Percentiles rank a stretch among this genome's conserved stretches.
phyloP scores from a whole-genome alignment of 2,888 invertebrate genomes.

The Eustalomyia histrio region DNA sequence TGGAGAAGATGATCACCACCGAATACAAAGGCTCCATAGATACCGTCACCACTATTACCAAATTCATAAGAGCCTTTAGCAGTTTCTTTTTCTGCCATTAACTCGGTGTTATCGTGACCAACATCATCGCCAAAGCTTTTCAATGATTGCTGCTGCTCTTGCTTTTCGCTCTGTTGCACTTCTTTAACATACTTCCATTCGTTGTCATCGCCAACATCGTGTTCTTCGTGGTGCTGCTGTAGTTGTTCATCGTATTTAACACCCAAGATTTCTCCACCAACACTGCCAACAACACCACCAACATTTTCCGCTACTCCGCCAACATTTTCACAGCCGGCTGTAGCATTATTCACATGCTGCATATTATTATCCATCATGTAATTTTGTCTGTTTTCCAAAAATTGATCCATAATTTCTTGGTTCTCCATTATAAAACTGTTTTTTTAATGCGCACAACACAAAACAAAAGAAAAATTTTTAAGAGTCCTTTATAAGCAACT shows the following conservation, averaged over 20 bases:
- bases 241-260: conserved; percentile 71
- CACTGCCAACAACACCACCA: conserved; percentile 67
- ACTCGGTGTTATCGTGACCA: conserved; percentile 60
- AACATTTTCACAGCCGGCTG: conserved; percentile 49
- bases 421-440: conserved; percentile 72
- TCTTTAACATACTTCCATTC: conserved; percentile 92
- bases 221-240: conserved; percentile 66
- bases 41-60: conserved; percentile 52
- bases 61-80: conserved; percentile 60
- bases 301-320: conserved; percentile 61
- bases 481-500: conserved; percentile 43
- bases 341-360: conserved; percentile 67
- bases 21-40: conserved; percentile 38
- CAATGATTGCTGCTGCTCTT: conserved; percentile 67
- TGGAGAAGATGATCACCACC: conserved; percentile 51
- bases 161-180: conserved; percentile 81
- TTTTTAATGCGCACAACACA: conserved; percentile 14
- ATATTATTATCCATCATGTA: conserved; percentile 71
- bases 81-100: conserved; percentile 59
- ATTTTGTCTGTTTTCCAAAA: conserved; percentile 72
- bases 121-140: conserved; percentile 65
- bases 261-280: conserved; percentile 64
- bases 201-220: conserved; percentile 85
- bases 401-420: conserved; percentile 75
- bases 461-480: conserved; percentile 3